Percentiles rank a stretch among this genome's conserved stretches.
Conservation (phyloP, 1,140 invertebrate species). For the Eurosta solidaginis region DNA sequence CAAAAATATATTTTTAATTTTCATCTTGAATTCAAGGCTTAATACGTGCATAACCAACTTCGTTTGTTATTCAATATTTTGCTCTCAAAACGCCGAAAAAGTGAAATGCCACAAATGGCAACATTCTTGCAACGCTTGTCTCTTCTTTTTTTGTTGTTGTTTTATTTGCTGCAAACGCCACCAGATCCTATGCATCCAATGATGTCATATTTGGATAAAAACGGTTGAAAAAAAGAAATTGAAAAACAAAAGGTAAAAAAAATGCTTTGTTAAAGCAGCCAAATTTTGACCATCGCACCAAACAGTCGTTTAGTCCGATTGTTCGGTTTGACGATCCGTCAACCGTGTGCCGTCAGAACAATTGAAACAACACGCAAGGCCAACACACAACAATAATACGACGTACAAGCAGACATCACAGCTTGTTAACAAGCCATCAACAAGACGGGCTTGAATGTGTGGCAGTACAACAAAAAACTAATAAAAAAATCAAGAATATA, state of each 20-base stretch:
- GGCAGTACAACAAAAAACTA: not conserved
- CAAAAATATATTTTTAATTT: not conserved
- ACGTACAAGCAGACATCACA: not conserved
- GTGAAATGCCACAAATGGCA: slow-evolving; percentile 26
- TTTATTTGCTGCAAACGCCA: slow-evolving; percentile 22
- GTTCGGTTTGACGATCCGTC: not conserved
- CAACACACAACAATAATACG: not conserved
- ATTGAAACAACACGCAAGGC: slow-evolving; percentile 28
- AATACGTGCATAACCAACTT: no score
- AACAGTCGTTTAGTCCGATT: not conserved
- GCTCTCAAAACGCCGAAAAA: slow-evolving; percentile 7
- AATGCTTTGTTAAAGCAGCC: not conserved
- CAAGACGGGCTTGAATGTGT: not conserved
- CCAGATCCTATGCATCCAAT: slow-evolving; percentile 31
- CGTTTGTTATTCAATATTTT: no score
- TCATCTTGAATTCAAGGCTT: not conserved
- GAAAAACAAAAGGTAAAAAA: not conserved
- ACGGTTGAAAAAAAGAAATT: not conserved
- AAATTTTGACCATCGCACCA: not conserved
- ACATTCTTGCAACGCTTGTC: slow-evolving; percentile 36
- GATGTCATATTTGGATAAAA: slow-evolving; percentile 35
- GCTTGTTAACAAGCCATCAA: slow-evolving; percentile 25
- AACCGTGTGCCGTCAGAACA: slow-evolving; percentile 30
- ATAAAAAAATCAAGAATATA: not conserved
- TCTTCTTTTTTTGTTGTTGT: not conserved